Percentiles rank a stretch among this genome's conserved stretches.
phyloP scores from a whole-genome alignment of 2,888 invertebrate genomes.

The Pyrocoelia pectoralis region DNA sequence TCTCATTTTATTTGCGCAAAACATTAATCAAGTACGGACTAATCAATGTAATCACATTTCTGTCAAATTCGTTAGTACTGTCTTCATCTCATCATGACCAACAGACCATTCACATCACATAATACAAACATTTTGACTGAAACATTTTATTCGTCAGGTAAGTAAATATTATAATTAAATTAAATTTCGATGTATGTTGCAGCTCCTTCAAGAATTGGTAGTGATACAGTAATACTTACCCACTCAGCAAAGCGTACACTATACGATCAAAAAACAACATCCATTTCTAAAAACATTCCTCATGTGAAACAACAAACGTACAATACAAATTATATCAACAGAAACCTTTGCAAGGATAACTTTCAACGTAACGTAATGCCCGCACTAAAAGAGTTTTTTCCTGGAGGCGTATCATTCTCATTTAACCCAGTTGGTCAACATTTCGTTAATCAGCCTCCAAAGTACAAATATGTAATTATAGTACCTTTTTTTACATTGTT shows the following conservation, averaged over 20 bases:
- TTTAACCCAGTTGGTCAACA: neutral
- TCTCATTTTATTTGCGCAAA: too few relatives aligned
- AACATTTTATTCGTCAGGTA: neutral
- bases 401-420: neutral
- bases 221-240: neutral
- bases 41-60: too few relatives aligned
- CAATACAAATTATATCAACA: neutral
- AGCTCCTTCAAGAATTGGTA: neutral
- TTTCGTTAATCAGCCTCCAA: neutral
- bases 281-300: neutral
- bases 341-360: too few relatives aligned
- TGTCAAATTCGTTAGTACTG: neutral
- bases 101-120: slow-evolving; percentile 1
- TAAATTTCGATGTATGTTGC: neutral
- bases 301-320: neutral
- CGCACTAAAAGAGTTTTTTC: neutral
- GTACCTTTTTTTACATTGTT: too few relatives aligned
- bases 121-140: neutral
- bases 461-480: too few relatives aligned
- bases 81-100: neutral
- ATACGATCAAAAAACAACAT: neutral
- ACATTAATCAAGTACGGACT: too few relatives aligned
- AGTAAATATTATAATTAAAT: neutral
- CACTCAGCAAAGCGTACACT: neutral
- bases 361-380: neutral